Base-by-base conservation (phyloP, 1,140 invertebrate species). In the Diorhabda elongata region DNA sequence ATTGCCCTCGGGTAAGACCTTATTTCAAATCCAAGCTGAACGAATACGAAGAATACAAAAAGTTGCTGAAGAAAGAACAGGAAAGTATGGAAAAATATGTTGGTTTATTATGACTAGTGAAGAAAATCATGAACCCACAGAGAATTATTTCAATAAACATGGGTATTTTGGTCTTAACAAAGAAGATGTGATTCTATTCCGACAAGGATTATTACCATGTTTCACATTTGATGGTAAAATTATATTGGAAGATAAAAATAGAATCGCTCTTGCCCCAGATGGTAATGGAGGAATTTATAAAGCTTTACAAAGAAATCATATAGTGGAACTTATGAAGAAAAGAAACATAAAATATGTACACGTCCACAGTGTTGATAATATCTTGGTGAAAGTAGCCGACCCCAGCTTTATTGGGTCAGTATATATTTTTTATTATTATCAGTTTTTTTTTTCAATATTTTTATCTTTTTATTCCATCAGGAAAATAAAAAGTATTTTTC, bases 101-200 rank as follows among this genome's bases (percentile, higher is more conserved):
- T 97, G 94, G 94, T 98, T 98, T 74, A 96, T 99, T 7, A 98
- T 99, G 96, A 98, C 97, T 2, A 98, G 96, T 71, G 93, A 96
- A 80, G 91, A 93, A 67, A 99, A 98, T 2, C 91, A 92, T 78
- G 87, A 91, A 70, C 86, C 90, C 0, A 99, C 97, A 0, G 75
- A 87, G 5, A 87, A 90, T 6, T 99, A 92, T 80, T 94, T 99
- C 74, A 83, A 87, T 71, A 84, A 87, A 57, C 87, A 97, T 76
- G 85, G 91, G 59, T 96, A 92, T 80, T 98, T 99, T 83, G 95
- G 95, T 44, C 81, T 99, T 45, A 82, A 90, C 61, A 85, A 90
- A 72, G 88, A 94, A 9, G 90, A 98, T 78, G 85, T 99, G 42
- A 83, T 91, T 9, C 85, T 96, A 42, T 99, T 99, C 82, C 91